phyloP scores from a whole-genome alignment of 1,140 invertebrate species.

The Trypoxylus dichotomus region DNA sequence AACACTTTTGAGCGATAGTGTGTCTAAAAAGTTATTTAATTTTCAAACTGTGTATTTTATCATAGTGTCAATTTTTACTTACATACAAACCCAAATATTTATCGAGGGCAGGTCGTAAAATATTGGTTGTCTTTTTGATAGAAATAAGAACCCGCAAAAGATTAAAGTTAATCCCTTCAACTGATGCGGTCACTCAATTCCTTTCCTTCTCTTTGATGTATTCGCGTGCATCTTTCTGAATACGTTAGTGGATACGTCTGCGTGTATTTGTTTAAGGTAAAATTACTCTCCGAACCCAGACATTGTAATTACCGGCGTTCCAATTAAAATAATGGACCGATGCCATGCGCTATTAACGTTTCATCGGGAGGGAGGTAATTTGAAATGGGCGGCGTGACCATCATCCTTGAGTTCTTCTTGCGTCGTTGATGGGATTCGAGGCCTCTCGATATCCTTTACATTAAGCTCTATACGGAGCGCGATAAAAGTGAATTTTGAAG shows the following conservation, averaged over 20 bases:
- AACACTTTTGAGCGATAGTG: no score
- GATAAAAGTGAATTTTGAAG: not conserved
- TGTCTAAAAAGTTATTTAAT: no score
- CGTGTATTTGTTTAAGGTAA: conserved; percentile 47
- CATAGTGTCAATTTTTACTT: no score
- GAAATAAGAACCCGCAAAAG: no score
- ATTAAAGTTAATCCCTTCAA: no score
- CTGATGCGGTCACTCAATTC: no score
- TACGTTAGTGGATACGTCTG: not conserved
- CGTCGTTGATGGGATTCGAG: not conserved
- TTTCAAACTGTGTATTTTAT: no score
- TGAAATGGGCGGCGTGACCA: conserved; percentile 2
- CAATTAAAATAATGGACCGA: conserved; percentile 49
- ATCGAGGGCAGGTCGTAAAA: no score
- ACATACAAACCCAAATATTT: no score
- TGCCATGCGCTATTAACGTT: conserved; percentile 49
- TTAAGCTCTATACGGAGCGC: not conserved
- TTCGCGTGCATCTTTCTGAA: not conserved
- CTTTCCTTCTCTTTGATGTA: no score
- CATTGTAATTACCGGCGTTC: conserved; percentile 46
- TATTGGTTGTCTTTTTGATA: no score
- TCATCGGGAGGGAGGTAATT: conserved; percentile 35
- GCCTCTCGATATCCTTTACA: no score
- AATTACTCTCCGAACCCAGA: conserved; percentile 42
- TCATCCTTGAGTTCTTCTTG: not conserved